phyloP scores from a whole-genome alignment of 1,140 invertebrate species.

The Uloborus diversus region DNA sequence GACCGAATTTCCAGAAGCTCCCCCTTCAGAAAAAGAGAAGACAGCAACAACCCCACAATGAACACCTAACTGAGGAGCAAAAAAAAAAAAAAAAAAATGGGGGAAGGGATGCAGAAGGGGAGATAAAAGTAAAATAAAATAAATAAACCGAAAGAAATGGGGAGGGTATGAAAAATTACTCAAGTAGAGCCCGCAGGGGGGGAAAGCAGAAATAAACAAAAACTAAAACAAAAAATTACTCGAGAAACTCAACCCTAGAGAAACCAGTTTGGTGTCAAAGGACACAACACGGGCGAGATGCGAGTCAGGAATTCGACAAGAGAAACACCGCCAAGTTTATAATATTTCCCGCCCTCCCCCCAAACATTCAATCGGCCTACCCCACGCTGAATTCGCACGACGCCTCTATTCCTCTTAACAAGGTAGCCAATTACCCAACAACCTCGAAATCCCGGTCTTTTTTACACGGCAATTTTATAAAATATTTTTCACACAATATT shows the following conservation, averaged over 20 bases:
- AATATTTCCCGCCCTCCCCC: background rate
- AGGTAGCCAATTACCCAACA: no score
- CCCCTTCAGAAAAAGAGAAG: background rate
- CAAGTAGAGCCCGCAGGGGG: background rate
- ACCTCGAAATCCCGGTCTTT: no score
- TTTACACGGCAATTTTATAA: no score
- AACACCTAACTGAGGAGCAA: background rate
- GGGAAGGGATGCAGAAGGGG: background rate
- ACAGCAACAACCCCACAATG: slow-evolving; percentile 24
- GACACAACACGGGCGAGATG: slow-evolving; percentile 12
- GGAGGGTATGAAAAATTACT: no score
- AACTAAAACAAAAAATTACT: background rate
- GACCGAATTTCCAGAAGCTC: no score
- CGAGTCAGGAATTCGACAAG: slow-evolving; percentile 33
- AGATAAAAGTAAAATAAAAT: background rate
- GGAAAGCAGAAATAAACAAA: slow-evolving; percentile 11
- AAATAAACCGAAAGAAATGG: slow-evolving; percentile 14
- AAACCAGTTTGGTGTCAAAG: slow-evolving; percentile 51
- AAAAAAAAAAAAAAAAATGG: background rate
- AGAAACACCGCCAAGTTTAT: slow-evolving; percentile 17
- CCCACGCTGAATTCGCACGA: no score
- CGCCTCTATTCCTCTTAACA: no score
- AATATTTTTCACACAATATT: no score
- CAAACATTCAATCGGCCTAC: background rate
- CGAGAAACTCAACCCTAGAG: slow-evolving; percentile 43